phyloP scores from a whole-genome alignment of 2,113 vertebrate genomes.

The Pardalotus punctatus region DNA sequence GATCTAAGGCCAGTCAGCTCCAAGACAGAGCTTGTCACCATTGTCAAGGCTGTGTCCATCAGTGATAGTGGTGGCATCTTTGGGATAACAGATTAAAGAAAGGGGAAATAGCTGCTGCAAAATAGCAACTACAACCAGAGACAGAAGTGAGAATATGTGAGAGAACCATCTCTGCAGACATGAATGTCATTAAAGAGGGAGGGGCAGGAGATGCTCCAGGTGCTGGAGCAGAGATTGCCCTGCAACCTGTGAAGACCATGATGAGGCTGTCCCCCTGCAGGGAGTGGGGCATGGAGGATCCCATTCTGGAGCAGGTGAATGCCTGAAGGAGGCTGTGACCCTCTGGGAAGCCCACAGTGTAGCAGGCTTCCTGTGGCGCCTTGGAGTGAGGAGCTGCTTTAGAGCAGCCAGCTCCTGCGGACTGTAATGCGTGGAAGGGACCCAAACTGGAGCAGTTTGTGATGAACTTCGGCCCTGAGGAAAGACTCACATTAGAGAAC shows the following conservation, averaged over 20 bases:
- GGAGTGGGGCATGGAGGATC: fast-evolving
- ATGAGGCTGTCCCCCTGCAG: background rate
- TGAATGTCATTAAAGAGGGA: background rate
- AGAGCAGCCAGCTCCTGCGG: background rate
- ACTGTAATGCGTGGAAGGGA: fast-evolving
- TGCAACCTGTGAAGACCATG: background rate
- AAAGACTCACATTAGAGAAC: background rate
- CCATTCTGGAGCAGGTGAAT: background rate
- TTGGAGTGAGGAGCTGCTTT: background rate
- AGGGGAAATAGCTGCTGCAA: background rate
- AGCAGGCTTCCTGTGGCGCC: background rate
- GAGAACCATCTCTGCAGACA: background rate
- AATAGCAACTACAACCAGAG: background rate
- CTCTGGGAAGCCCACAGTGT: background rate
- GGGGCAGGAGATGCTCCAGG: background rate
- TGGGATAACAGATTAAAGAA: background rate
- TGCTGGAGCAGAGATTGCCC: background rate
- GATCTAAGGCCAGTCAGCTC: background rate
- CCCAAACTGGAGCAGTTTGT: background rate
- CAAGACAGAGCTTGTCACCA: fast-evolving
- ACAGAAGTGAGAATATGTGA: background rate
- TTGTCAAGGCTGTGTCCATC: background rate
- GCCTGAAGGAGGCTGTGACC: background rate
- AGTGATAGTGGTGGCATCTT: background rate
- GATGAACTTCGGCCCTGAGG: background rate